A percentile compares a stretch with the other conserved stretches of the same genome.
Evolutionary conservation across 2,797 vertebrate species (phyloP).

Genomic region (Alosa sapidissima): DNA sequence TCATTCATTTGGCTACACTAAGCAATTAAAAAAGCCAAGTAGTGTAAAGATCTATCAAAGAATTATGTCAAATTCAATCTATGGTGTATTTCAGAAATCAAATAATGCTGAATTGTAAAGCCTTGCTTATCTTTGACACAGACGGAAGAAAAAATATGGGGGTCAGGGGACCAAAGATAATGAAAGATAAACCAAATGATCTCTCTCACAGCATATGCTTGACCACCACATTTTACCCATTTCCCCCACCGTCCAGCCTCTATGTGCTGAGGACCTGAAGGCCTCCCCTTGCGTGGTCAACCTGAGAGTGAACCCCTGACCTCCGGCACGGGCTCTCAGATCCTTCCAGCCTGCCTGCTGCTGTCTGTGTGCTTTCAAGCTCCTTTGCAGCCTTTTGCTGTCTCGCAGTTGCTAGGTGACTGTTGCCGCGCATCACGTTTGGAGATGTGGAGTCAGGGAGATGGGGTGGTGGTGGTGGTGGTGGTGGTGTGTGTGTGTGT

Average conservation of each 20-base stretch:
- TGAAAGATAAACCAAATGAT: neutral
- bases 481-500: neutral
- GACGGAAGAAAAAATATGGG: neutral
- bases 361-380: neutral
- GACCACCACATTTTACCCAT: neutral
- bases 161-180: neutral
- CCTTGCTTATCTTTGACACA: neutral
- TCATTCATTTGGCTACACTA: neutral
- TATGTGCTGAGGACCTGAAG: neutral
- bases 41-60: neutral
- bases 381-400: conserved; percentile 15
- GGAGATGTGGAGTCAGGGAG: conserved; percentile 10
- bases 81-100: neutral
- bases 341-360: neutral
- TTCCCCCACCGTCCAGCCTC: neutral
- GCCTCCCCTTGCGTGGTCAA: neutral
- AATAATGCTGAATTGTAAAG: neutral
- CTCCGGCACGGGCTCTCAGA: neutral
- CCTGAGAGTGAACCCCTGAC: conserved; percentile 20
- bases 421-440: conserved; percentile 31
- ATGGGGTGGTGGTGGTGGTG: neutral
- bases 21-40: neutral
- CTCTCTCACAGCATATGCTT: neutral
- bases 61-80: too few species aligned
- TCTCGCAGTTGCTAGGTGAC: conserved; percentile 30